A percentile compares a stretch with the other conserved stretches of the same genome.
These are phyloP conservation scores for Oncorhynchus masou DNA, from an alignment of 2,113 vertebrate species.

Conservation along the genomic window DNA sequence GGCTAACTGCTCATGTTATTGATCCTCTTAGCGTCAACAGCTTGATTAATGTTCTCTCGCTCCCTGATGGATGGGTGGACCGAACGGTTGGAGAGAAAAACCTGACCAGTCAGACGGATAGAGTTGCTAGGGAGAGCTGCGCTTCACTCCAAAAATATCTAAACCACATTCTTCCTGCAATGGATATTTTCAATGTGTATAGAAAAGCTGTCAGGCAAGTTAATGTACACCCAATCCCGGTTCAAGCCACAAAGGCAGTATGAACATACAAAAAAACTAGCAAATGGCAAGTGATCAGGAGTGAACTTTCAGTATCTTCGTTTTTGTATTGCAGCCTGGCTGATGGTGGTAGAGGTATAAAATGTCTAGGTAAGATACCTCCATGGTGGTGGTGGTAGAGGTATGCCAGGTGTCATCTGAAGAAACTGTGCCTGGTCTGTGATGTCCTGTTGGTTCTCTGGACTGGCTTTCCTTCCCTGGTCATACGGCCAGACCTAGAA, in stretches of 20 bases:
- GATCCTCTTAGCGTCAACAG: conserved; percentile 68
- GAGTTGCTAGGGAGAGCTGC: background rate
- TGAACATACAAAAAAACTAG: background rate
- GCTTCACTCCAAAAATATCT: background rate
- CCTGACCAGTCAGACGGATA: background rate
- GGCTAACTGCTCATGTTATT: conserved; percentile 56
- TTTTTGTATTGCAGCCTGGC: background rate
- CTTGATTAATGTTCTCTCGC: conserved; percentile 50
- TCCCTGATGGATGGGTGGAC: conserved; percentile 30
- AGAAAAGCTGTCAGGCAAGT: too few species aligned
- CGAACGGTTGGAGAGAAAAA: background rate
- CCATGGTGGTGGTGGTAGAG: background rate
- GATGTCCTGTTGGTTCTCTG: background rate
- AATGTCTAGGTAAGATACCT: background rate
- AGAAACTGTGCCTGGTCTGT: background rate
- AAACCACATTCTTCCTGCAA: background rate
- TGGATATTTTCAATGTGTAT: background rate
- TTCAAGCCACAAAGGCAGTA: background rate
- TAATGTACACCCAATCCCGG: background rate
- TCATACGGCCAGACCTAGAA: background rate
- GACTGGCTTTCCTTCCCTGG: background rate
- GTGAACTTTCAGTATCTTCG: background rate
- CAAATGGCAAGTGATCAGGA: background rate
- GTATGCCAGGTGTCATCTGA: background rate
- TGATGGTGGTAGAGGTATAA: background rate